Percentiles rank a stretch among this genome's conserved stretches.
Evolutionary conservation across 2,113 vertebrate species (phyloP).

Genomic region (Paradisaea rubra): DNA sequence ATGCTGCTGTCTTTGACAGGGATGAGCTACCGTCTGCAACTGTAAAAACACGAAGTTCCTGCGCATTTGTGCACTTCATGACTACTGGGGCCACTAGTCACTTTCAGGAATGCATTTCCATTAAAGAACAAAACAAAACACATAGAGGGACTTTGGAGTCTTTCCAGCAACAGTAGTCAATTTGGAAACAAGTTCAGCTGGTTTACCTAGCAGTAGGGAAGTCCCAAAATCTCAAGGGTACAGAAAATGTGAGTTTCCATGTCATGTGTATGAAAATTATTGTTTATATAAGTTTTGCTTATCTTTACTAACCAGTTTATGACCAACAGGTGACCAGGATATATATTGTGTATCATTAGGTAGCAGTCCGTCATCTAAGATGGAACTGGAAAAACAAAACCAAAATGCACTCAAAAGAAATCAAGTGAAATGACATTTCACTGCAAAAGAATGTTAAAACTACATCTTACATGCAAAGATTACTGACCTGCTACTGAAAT

Average conservation of each 20-base stretch:
- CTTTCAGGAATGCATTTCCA: background rate
- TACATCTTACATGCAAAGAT: background rate
- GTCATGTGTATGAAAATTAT: background rate
- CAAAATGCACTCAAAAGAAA: slow-evolving; percentile 24
- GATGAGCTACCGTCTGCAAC: slow-evolving; percentile 1
- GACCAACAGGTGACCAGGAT: slow-evolving; percentile 74
- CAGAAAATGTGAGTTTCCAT: background rate
- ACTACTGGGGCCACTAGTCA: background rate
- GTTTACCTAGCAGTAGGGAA: background rate
- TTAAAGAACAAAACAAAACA: background rate
- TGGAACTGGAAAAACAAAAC: slow-evolving; percentile 46
- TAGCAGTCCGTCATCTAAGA: slow-evolving; percentile 39
- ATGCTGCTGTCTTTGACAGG: background rate
- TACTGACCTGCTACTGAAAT: slow-evolving; percentile 69
- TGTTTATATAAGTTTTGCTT: background rate
- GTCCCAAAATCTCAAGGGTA: background rate
- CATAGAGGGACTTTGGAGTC: background rate
- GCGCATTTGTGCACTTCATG: background rate
- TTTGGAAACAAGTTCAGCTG: background rate
- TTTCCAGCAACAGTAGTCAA: background rate
- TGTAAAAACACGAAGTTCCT: background rate
- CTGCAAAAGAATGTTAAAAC: background rate
- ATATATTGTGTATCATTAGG: slow-evolving; percentile 69
- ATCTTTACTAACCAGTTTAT: slow-evolving; percentile 76
- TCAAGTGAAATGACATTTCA: background rate